Conservation (phyloP, 2,888 invertebrate genomes). For the Scrobipalpa costella region DNA sequence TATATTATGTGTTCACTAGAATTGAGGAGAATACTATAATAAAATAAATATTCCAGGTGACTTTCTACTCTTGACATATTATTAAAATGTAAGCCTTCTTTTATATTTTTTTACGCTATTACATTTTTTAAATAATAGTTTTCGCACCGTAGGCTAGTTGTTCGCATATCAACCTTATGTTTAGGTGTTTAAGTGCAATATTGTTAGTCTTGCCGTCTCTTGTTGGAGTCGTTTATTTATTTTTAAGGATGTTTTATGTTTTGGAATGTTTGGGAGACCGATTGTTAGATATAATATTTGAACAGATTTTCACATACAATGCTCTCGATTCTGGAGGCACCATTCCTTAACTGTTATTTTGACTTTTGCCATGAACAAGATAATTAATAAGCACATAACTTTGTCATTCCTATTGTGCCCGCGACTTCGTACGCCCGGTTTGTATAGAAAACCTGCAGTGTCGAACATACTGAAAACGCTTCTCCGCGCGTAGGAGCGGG, state of each 20-base stretch:
- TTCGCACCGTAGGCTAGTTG: conserved; percentile 47
- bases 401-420: no score
- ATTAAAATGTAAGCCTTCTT: not conserved
- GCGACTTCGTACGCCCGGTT: no score
- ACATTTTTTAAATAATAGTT: not conserved
- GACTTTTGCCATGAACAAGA: no score
- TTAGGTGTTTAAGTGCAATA: conserved; percentile 66
- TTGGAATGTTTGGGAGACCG: conserved; percentile 18
- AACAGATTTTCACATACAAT: no score
- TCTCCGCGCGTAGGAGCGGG: no score
- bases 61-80: conserved; percentile 4
- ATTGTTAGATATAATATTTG: conserved; percentile 4
- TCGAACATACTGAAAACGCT: no score
- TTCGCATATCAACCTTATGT: conserved; percentile 65
- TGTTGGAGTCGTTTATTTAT: conserved; percentile 43
- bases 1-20: not conserved
- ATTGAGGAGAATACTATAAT: not conserved
- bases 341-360: no score
- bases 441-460: no score
- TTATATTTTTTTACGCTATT: conserved; percentile 12
- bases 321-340: no score
- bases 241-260: conserved; percentile 22
- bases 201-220: conserved; percentile 60
- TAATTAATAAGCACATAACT: no score
- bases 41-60: not conserved